Percentiles rank a stretch among this genome's conserved stretches.
Evolutionary conservation across 2,888 invertebrate species (phyloP).

Genomic region (Ashinkailepas kermadecensis): DNA sequence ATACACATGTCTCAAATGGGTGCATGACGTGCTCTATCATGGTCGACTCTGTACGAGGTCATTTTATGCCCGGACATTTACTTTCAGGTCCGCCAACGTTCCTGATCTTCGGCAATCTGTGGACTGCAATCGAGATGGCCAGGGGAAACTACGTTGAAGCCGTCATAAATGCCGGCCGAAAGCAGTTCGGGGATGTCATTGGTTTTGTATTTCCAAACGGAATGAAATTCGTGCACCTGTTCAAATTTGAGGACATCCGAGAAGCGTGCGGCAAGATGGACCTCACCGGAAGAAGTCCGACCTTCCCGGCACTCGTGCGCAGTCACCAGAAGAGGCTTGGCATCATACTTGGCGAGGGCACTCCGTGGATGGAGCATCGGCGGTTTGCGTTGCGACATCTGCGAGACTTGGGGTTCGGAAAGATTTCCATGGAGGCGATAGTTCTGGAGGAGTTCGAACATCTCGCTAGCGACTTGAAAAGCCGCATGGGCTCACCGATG

Average conservation of each 20-base stretch:
- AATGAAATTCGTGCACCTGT: background rate
- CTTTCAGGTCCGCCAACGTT: too few species aligned
- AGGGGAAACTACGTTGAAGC: background rate
- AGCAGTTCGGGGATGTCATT: background rate
- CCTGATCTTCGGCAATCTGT: too few species aligned
- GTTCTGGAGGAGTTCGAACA: background rate
- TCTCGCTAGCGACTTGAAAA: background rate
- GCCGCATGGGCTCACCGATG: background rate
- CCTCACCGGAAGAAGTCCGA: background rate
- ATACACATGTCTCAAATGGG: too few species aligned
- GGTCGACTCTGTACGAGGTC: too few species aligned
- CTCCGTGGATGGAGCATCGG: background rate
- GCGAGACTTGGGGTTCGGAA: background rate
- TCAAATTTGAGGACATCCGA: background rate
- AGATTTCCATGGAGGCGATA: background rate
- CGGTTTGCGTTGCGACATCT: background rate
- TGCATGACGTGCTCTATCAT: too few species aligned
- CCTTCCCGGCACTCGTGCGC: background rate
- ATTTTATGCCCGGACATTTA: too few species aligned
- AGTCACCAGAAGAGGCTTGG: background rate
- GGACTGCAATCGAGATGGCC: too few species aligned
- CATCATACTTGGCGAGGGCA: background rate
- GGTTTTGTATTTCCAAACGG: background rate
- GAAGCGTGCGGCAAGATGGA: background rate
- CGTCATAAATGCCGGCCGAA: background rate